Evolutionary conservation across 2,797 vertebrate genomes (phyloP).

Genomic region (Geotria australis): DNA sequence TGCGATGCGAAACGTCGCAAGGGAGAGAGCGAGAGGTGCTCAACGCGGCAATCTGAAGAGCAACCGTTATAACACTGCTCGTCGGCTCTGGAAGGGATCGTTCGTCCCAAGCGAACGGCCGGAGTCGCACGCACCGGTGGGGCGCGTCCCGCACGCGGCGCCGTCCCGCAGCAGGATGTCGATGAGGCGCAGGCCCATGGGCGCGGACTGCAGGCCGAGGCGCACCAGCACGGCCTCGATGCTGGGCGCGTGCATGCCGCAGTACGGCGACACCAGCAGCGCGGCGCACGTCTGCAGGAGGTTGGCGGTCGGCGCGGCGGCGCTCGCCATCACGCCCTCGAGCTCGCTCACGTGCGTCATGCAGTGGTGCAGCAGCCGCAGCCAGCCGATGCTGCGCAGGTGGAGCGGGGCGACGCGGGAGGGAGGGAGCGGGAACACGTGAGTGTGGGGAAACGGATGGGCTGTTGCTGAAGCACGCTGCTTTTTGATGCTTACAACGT

Average conservation of each 20-base stretch:
- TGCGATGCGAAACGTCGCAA: too few relatives aligned
- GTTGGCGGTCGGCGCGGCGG: slow-evolving; percentile 85
- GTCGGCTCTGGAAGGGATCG: not conserved
- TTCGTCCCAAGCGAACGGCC: too few relatives aligned
- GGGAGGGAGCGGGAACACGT: too few relatives aligned
- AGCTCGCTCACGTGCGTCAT: slow-evolving; percentile 86
- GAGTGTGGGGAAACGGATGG: too few relatives aligned
- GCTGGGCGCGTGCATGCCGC: slow-evolving; percentile 96
- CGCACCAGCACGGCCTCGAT: slow-evolving; percentile 91
- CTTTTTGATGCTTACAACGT: too few relatives aligned
- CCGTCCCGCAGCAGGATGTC: slow-evolving; percentile 92
- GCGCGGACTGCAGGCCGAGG: slow-evolving; percentile 85
- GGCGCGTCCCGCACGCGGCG: slow-evolving; percentile 75
- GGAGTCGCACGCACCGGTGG: slow-evolving; percentile 26
- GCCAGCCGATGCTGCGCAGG: slow-evolving; percentile 58
- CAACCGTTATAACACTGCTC: not conserved
- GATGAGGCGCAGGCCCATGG: slow-evolving; percentile 73
- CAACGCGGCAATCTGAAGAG: slow-evolving; percentile 1
- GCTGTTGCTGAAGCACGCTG: too few relatives aligned
- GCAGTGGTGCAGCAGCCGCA: slow-evolving; percentile 80
- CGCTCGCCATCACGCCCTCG: slow-evolving; percentile 89
- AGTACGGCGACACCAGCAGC: slow-evolving; percentile 86
- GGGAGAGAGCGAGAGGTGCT: too few relatives aligned
- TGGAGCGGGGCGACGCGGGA: too few relatives aligned
- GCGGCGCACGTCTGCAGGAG: slow-evolving; percentile 87